Evolutionary conservation across 2,888 invertebrate species (phyloP).

Genomic region (Nephrocerus scutellatus): DNA sequence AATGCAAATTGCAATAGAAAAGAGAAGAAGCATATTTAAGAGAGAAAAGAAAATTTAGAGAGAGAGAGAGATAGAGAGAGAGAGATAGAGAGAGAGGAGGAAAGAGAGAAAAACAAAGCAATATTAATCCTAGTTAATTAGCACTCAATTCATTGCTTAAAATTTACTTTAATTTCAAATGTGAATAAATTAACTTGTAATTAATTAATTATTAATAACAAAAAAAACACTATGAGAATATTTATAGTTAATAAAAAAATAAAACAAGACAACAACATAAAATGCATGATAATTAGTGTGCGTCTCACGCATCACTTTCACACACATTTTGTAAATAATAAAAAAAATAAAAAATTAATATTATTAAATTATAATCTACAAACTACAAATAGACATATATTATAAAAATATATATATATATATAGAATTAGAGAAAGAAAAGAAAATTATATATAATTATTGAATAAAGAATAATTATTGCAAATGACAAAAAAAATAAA

Average conservation of each 20-base stretch:
- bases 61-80: slow-evolving; percentile 13
- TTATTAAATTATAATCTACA: slow-evolving; percentile 15
- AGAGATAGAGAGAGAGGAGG: slow-evolving; percentile 10
- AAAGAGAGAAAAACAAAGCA: slow-evolving; percentile 33
- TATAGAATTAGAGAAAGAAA: slow-evolving; percentile 21
- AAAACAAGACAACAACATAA: no score
- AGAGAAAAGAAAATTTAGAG: slow-evolving; percentile 7
- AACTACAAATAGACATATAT: slow-evolving; percentile 18
- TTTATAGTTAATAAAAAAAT: slow-evolving; percentile 8
- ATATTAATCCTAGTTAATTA: slow-evolving; percentile 47
- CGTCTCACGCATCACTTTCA: slow-evolving; percentile 15
- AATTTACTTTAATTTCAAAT: slow-evolving; percentile 34
- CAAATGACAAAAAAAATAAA: slow-evolving; percentile 5
- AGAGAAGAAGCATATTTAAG: slow-evolving; percentile 10
- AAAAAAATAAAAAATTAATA: slow-evolving; percentile 17
- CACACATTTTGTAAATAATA: slow-evolving; percentile 9
- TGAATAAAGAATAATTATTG: slow-evolving; percentile 13
- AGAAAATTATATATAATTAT: slow-evolving; percentile 18
- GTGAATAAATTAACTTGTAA: slow-evolving; percentile 43
- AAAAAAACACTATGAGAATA: slow-evolving; percentile 31
- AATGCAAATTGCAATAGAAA: no score
- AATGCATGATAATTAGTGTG: not conserved
- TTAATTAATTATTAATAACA: slow-evolving; percentile 36
- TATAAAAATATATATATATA: slow-evolving; percentile 18
- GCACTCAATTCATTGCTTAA: slow-evolving; percentile 26